These are phyloP conservation scores for Microchrysa polita DNA, from an alignment of 2,888 invertebrate species.

Conservation along the genomic window DNA sequence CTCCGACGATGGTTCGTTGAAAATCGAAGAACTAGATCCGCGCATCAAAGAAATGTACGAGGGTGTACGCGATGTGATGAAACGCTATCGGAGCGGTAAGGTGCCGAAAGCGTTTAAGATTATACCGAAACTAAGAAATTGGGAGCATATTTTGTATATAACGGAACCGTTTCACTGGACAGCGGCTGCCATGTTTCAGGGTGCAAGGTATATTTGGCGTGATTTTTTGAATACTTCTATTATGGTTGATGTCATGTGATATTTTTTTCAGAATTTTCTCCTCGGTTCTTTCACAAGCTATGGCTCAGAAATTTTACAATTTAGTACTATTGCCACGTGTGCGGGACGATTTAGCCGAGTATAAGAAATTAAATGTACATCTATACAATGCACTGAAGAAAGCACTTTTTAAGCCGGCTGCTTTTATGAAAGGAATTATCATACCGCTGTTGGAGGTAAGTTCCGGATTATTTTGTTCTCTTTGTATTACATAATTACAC, in stretches of 20 bases:
- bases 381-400: conserved; percentile 93
- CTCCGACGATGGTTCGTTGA: conserved; percentile 79
- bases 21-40: conserved; percentile 86
- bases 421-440: conserved; percentile 94
- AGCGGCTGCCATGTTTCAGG: conserved; percentile 96
- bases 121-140: conserved; percentile 89
- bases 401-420: conserved; percentile 95
- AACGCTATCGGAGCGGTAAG: conserved; percentile 93
- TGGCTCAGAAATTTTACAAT: conserved; percentile 96
- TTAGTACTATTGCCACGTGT: conserved; percentile 91
- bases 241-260: too few relatives aligned
- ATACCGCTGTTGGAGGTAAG: conserved; percentile 74
- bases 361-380: conserved; percentile 94
- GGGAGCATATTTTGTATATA: conserved; percentile 90
- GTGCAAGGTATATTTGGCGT: conserved; percentile 60
- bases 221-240: too few relatives aligned
- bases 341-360: conserved; percentile 94
- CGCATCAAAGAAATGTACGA: conserved; percentile 87
- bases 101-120: conserved; percentile 98
- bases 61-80: conserved; percentile 87
- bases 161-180: conserved; percentile 96
- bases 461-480: conserved; percentile 17
- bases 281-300: conserved; percentile 94
- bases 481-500: too few relatives aligned
- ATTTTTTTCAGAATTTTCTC: conserved; percentile 82